Base-by-base conservation (phyloP, 2,888 invertebrate genomes). In the Catocala nupta region DNA sequence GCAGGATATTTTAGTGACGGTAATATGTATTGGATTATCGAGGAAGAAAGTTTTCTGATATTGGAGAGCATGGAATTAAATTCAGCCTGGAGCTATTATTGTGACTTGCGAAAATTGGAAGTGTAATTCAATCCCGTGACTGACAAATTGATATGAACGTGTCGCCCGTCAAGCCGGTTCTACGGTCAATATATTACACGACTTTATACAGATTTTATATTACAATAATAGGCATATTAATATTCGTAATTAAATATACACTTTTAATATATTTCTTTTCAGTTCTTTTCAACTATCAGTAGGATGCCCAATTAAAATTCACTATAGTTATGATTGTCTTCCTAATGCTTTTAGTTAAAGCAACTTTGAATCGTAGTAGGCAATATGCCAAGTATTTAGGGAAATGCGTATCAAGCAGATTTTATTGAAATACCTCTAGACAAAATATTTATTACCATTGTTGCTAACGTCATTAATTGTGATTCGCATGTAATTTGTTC, bases 21-120 rank as follows among this genome's bases (percentile, higher is more conserved):
- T 67, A 66, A 77, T 77, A 67, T 63, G 69, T 58, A 74, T 73
- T 68, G 49, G 59, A 73, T 80, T 71, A 70, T 65, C 53, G 66
- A 63, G 66, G 57, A 77, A 68, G 48, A 66, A 72, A 65, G 59
- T 68, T 66, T 59, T 39, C 43, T 51, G 48, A 68, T 57, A 65
- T 73, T 52, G 44, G 25, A 51, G 55, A 55, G 56, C 52, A 65
- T 55, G 44, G 47, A 62, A 77, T 65, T 55, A 64, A 69, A 66
- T 62, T 49, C 33, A 45, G 55, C 16, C 43, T 63, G 54, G 49
- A 39, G 36, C 36, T 53, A 57, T 65, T 70, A 78, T 75, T 69
- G 53, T 66, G 67, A 65, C 73, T 67, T 60, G 77, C 55, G 56
- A 61, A 72, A 76, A 63, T 48, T 63, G 62, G 43, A 67, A 70